These are phyloP conservation scores for Coregonus suidteri DNA, from an alignment of 2,797 vertebrate genomes.

Conservation along the genomic window DNA sequence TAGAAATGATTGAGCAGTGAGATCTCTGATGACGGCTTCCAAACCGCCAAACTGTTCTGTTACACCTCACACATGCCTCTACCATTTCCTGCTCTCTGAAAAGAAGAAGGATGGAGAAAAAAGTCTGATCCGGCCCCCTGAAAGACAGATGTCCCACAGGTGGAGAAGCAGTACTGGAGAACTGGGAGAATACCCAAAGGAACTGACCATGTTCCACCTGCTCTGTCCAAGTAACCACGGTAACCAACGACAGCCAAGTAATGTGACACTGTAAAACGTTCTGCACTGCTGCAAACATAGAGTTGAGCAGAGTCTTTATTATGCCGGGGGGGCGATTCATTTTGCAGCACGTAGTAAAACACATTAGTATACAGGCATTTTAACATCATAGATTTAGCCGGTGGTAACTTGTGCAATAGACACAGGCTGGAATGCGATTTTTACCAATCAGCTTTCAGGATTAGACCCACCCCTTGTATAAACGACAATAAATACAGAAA, in stretches of 20 bases:
- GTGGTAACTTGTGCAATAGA: no score
- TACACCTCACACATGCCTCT: constrained; percentile 9
- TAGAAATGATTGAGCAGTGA: constrained; percentile 12
- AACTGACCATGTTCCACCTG: constrained; percentile 50
- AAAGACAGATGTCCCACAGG: constrained; percentile 55
- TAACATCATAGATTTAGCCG: no score
- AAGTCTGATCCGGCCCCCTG: constrained; percentile 51
- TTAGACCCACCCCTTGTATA: no score
- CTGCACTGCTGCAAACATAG: neutral
- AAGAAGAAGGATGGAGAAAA: neutral
- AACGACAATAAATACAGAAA: no score
- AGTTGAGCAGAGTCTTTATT: no score
- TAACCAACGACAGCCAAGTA: constrained; percentile 31
- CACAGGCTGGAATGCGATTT: no score
- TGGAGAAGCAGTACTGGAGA: constrained; percentile 36
- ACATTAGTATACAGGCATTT: no score
- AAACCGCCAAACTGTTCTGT: constrained; percentile 8
- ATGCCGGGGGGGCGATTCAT: no score
- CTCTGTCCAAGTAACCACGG: constrained; percentile 40
- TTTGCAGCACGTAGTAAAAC: no score
- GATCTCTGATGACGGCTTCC: constrained; percentile 26
- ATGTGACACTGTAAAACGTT: neutral
- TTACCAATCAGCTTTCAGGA: no score
- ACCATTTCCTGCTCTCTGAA: constrained; percentile 1
- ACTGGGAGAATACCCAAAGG: constrained; percentile 16